Percentiles rank a stretch among this genome's conserved stretches.
phyloP scores from a whole-genome alignment of 1,140 invertebrate genomes.

The Cryptotermes secundus region DNA sequence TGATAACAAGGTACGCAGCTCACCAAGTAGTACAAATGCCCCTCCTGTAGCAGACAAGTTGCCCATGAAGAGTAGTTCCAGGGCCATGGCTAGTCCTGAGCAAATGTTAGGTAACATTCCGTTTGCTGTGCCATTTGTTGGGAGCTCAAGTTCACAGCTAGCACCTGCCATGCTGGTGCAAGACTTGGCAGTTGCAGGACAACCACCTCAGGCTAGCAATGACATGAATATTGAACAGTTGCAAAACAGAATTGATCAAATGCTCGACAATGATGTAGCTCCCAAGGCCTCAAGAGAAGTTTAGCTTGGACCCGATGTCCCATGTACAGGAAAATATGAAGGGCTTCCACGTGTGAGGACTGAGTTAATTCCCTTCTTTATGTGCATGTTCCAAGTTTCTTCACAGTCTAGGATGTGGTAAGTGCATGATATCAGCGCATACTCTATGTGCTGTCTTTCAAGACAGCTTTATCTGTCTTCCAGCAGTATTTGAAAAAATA shows the following conservation, averaged over 20 bases:
- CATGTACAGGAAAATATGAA: not conserved
- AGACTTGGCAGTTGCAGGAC: not conserved
- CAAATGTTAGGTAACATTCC: not conserved
- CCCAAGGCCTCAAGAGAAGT: not conserved
- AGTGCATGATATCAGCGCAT: too few relatives aligned
- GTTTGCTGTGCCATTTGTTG: not conserved
- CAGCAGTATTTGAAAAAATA: too few relatives aligned
- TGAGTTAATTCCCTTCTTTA: not conserved
- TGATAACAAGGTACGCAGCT: conserved; percentile 14
- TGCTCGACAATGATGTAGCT: not conserved
- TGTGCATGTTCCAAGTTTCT: not conserved
- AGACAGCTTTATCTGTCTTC: too few relatives aligned
- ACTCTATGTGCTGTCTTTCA: too few relatives aligned
- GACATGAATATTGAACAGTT: conserved; percentile 3
- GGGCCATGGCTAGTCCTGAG: not conserved
- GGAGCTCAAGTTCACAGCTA: not conserved
- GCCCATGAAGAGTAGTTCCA: conserved; percentile 3
- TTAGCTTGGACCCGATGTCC: not conserved
- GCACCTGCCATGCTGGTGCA: not conserved
- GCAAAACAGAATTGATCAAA: not conserved
- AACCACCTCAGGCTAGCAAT: not conserved
- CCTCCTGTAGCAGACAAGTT: conserved; percentile 14
- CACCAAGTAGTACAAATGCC: not conserved
- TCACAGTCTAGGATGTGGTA: too few relatives aligned
- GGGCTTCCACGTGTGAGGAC: not conserved